Percentiles rank a stretch among this genome's conserved stretches.
phyloP scores from a whole-genome alignment of 2,797 vertebrate species.

The Carapus acus region DNA sequence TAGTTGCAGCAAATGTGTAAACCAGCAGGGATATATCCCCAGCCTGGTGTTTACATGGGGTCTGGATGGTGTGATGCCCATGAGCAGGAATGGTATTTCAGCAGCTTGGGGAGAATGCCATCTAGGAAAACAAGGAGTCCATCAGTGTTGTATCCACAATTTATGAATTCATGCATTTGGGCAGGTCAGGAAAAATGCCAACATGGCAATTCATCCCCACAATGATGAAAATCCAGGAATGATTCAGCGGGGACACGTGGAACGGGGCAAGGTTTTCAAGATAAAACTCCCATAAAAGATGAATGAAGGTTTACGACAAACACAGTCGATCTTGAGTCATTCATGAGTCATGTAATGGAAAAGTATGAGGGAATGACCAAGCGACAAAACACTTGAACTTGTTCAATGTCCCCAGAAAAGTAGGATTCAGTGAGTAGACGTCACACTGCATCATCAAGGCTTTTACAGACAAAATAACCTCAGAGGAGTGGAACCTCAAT shows the following conservation, averaged over 20 bases:
- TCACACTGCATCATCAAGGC: constrained; percentile 6
- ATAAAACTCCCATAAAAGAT: constrained; percentile 70
- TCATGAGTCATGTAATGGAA: constrained; percentile 69
- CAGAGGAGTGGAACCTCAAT: too few species aligned
- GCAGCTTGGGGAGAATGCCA: constrained; percentile 47
- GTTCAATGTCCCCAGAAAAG: constrained; percentile 29
- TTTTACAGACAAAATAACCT: too few species aligned
- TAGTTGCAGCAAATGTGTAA: constrained; percentile 35
- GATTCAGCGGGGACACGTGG: constrained; percentile 42
- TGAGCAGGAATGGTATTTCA: constrained; percentile 41
- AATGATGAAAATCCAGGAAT: constrained; percentile 45
- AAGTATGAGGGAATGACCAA: constrained; percentile 47
- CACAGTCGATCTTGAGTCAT: constrained; percentile 68
- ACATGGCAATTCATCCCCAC: constrained; percentile 52
- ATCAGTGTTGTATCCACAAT: constrained; percentile 59
- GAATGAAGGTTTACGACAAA: constrained; percentile 71
- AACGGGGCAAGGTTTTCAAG: constrained; percentile 55
- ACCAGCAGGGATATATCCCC: constrained; percentile 20
- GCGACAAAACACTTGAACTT: constrained; percentile 34
- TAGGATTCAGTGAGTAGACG: constrained; percentile 22
- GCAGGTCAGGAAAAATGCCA: constrained; percentile 30
- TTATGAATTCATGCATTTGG: constrained; percentile 54
- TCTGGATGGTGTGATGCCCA: constrained; percentile 5
- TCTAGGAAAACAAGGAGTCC: constrained; percentile 54
- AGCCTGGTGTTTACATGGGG: constrained; percentile 23